Conservation (phyloP, 2,113 vertebrate genomes). For the Scalopus aquaticus region DNA sequence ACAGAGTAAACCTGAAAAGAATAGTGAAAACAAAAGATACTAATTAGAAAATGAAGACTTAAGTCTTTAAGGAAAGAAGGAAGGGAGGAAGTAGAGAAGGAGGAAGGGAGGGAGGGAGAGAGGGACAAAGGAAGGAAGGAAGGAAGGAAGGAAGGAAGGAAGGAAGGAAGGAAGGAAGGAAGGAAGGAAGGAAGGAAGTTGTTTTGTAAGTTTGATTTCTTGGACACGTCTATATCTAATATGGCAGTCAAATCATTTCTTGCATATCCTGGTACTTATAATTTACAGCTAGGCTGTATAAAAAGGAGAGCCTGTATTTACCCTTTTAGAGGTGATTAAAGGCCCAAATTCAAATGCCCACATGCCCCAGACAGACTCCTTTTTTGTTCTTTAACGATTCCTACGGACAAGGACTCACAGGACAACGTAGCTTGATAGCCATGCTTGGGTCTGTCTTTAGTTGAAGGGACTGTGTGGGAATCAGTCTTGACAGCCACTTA, state of each 20-base stretch:
- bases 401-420: not conserved
- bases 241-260: not conserved
- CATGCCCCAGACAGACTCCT: not conserved
- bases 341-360: not conserved
- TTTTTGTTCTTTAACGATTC: not conserved
- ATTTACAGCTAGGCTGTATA: not conserved
- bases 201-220: conserved; percentile 26
- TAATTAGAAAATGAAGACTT: not conserved
- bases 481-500: not conserved
- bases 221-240: not conserved
- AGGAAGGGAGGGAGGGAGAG: no score
- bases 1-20: not conserved
- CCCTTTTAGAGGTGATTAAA: conserved; percentile 5
- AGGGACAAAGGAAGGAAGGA: no score
- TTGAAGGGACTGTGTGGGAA: not conserved
- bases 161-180: no score
- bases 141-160: not conserved
- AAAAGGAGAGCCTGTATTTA: conserved; percentile 5
- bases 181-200: not conserved
- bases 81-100: no score
- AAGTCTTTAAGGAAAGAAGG: not conserved
- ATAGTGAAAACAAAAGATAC: not conserved
- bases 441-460: not conserved
- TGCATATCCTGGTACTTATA: not conserved
- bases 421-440: not conserved